Base-by-base conservation (phyloP, 53 echinoderm and acorn worm genomes). In the Crossaster papposus region DNA sequence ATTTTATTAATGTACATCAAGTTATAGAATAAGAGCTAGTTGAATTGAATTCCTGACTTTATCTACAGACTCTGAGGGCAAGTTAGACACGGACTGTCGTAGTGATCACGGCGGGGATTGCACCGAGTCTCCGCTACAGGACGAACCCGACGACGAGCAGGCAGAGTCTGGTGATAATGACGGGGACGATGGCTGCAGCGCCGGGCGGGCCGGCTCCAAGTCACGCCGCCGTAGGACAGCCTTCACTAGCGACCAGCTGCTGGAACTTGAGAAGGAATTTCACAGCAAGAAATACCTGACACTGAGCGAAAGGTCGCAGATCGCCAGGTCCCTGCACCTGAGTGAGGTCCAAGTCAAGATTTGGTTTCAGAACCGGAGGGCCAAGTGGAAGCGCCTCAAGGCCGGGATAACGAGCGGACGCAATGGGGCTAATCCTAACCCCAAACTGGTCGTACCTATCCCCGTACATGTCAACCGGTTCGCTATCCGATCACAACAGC, bases 271-370 rank as follows among this genome's bases (percentile, higher is more conserved):
- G 81, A 94, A 94, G 38, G 96, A 96, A 88, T 96, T 96, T 74
- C 94, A 94, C 85, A 91, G 94, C 77, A 96, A 96, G 89, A 96
- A 96, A 71, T 96, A 96, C 62, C 89, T 96, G 85, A 93, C 96
- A 14, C 89, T 96, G 53, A 96, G 94, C 64, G 96, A 96, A 80
- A 90, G 96, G 37, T 94, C 96, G 22, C 96, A 96, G 65, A 96
- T 96, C 64, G 96, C 96, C 14, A 79, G 92, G 28, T 86, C 92
- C 31, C 92, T 96, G 17, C 93, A 96, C 53, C 89, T 96, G 15
- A 96, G 96, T 68, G 96, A 96, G 37, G 96, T 96, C 0, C 96
- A 96, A 72, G 96, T 96, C 26, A 96, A 96, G 79, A 96, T 96
- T 18, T 96, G 96, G 96, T 96, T 96, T 64, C 96, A 96, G 81